A percentile compares a stretch with the other conserved stretches of the same genome.
Conservation (phyloP, 2,797 vertebrate genomes). For the Taenioides sp. region DNA sequence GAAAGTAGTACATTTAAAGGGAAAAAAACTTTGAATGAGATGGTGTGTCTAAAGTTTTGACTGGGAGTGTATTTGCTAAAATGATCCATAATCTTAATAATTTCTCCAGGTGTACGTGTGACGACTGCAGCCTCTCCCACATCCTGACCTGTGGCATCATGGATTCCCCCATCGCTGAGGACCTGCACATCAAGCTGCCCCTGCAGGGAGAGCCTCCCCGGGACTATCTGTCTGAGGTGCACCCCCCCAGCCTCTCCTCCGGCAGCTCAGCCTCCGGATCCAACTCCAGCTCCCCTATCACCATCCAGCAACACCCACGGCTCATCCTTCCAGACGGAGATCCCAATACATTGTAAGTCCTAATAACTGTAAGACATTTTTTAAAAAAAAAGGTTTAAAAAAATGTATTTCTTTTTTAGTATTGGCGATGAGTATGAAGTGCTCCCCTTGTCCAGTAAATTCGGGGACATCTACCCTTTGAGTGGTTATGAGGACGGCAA, state of each 20-base stretch:
- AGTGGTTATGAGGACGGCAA: constrained; percentile 84
- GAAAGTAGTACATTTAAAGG: no score
- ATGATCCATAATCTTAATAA: no score
- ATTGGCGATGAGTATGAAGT: constrained; percentile 93
- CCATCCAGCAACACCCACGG: constrained; percentile 88
- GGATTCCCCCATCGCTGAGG: constrained; percentile 92
- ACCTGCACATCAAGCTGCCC: constrained; percentile 90
- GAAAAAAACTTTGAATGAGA: no score
- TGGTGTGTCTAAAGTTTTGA: no score
- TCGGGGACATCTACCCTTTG: constrained; percentile 89
- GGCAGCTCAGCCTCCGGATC: constrained; percentile 93
- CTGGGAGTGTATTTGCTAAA: no score
- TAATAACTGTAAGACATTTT: no score
- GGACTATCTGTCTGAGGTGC: constrained; percentile 88
- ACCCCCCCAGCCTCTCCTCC: constrained; percentile 92
- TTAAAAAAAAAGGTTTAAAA: not conserved
- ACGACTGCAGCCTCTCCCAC: constrained; percentile 98
- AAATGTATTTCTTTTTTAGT: constrained; percentile 63
- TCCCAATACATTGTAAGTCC: constrained; percentile 88
- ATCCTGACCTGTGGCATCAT: constrained; percentile 98
- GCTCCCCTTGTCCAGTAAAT: constrained; percentile 87
- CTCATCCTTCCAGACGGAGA: constrained; percentile 87
- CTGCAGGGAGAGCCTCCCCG: constrained; percentile 84
- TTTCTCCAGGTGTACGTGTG: constrained; percentile 89
- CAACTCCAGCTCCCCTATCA: constrained; percentile 92